These are phyloP conservation scores for Gymnocypris eckloni DNA, from an alignment of 2,797 vertebrate species.

Conservation along the genomic window DNA sequence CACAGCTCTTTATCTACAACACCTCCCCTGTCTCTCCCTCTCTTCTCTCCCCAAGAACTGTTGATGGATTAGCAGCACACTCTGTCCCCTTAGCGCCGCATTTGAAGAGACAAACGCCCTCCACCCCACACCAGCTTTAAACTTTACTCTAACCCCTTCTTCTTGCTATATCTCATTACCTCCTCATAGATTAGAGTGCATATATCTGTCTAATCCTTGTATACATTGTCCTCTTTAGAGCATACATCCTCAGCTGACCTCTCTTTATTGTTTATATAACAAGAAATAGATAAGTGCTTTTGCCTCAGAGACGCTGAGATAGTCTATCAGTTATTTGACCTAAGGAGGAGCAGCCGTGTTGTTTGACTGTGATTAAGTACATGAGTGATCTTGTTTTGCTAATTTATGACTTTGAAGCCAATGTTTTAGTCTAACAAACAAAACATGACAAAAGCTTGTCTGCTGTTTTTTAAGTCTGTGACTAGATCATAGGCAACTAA, in stretches of 20 bases:
- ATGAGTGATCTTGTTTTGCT: conserved; percentile 28
- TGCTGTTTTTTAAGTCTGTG: not conserved
- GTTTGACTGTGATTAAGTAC: conserved; percentile 21
- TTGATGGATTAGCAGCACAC: conserved; percentile 56
- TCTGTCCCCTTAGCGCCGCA: conserved; percentile 42
- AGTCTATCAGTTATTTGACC: conserved; percentile 9
- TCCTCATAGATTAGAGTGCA: conserved; percentile 27
- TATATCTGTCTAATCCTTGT: conserved; percentile 51
- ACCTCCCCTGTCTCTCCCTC: conserved; percentile 31
- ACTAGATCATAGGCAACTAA: not conserved
- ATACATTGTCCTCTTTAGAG: conserved; percentile 39
- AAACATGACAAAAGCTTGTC: not conserved
- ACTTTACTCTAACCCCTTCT: conserved; percentile 31
- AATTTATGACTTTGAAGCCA: conserved; percentile 24
- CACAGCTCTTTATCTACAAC: conserved; percentile 31
- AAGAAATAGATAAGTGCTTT: conserved; percentile 42
- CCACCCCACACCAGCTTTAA: conserved; percentile 36
- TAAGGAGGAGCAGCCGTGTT: conserved; percentile 30
- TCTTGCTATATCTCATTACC: conserved; percentile 40
- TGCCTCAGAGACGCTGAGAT: conserved; percentile 23
- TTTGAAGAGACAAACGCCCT: conserved; percentile 41
- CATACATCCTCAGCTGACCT: conserved; percentile 49
- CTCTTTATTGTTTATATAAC: conserved; percentile 32
- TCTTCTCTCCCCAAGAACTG: conserved; percentile 37
- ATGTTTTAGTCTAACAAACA: not conserved